Base-by-base conservation (phyloP, 2,888 invertebrate species). In the Lapara coniferarum region DNA sequence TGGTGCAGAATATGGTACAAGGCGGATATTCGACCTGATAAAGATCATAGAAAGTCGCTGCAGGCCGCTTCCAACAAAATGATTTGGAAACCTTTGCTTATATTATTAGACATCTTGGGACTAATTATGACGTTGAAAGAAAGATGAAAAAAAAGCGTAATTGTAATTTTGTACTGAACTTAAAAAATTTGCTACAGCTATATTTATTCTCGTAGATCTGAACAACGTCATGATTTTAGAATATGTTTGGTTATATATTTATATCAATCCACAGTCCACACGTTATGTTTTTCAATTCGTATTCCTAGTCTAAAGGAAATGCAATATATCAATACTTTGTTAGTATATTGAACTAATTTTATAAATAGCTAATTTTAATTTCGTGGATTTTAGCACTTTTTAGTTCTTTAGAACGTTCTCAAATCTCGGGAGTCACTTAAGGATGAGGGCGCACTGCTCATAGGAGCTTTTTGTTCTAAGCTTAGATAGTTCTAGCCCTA, bases 191-290 rank as follows among this genome's bases (percentile, higher is more conserved):
- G 1, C 12, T 1, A 16, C 13, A 49, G 4, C 13, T 13, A 25
- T 49, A 46, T 6, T 49, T 49, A 46, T 19, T 63, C 49, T 63
- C 2, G 5, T 10, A 46, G 44, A 10, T 59, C 49, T 57, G 46
- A 49, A 19, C 46, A 19, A 63, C 63, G 63, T 63, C 63, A 63
- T 46, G 49, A 12, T 13, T 49, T 63, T 46, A 19, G 59, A 63
- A 63, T 63, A 49, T 49, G 19, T 63, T 63, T 63, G 19, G 46
- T 5, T 59, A 46, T 4, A 59, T 59, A 49, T 49, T 19, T 49
- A 49, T 63, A 12, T 63, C 49, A 63, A 46, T 49, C 49, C 5
- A 19, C 12, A 19, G 16, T 49, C 49, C 5, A 19, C 12, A 19
- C 49, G 55, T 55, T 55, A 55, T 12, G 13, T 49, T 63, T 63